Evolutionary conservation across 2,113 vertebrate species (phyloP).

Genomic region (Ranitomeya variabilis): DNA sequence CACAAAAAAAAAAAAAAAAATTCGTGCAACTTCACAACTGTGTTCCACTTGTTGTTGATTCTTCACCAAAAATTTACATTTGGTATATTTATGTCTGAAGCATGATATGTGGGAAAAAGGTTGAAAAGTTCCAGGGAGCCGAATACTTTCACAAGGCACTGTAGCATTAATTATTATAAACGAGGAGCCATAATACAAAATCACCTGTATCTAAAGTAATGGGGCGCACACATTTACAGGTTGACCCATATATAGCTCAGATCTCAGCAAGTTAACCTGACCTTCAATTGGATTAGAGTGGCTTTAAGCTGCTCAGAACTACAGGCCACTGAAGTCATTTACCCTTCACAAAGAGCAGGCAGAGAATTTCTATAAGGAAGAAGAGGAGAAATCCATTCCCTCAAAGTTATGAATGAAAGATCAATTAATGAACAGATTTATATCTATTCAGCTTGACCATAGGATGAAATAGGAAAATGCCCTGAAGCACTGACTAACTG

Average conservation of each 20-base stretch:
- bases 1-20: too few species aligned
- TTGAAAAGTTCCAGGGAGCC: too few species aligned
- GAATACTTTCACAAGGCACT: too few species aligned
- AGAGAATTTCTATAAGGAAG: not conserved
- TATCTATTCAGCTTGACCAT: not conserved
- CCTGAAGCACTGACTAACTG: not conserved
- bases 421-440: not conserved
- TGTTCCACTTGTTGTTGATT: too few species aligned
- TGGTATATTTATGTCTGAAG: too few species aligned
- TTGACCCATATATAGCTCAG: slow-evolving; percentile 36
- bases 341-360: slow-evolving; percentile 27
- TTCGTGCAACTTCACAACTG: too few species aligned
- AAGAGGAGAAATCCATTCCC: not conserved
- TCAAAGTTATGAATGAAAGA: not conserved
- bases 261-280: slow-evolving; percentile 13
- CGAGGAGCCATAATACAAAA: not conserved
- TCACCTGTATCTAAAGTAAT: not conserved
- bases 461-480: not conserved
- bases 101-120: too few species aligned
- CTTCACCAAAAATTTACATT: too few species aligned
- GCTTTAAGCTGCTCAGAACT: slow-evolving; percentile 42
- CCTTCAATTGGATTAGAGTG: slow-evolving; percentile 44
- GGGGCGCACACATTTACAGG: slow-evolving; percentile 3
- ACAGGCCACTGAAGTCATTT: slow-evolving; percentile 29
- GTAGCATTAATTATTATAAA: not conserved